Base-by-base conservation (phyloP, 64 coral and sea anemone species). In the Astreopora myriophthalma region DNA sequence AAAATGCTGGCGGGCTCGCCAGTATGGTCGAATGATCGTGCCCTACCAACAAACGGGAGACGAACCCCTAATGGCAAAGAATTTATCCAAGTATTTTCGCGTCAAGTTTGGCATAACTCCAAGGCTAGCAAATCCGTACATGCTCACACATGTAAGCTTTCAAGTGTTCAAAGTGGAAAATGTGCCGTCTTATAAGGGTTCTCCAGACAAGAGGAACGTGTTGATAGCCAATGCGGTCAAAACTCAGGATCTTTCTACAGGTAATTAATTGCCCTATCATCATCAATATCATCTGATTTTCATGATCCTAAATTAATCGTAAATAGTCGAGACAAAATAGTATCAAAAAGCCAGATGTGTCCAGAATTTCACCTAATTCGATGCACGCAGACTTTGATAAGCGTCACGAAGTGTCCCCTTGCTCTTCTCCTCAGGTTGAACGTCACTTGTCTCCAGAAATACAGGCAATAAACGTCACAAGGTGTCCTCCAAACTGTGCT, bases 31-130 rank as follows among this genome's bases (percentile, higher is more conserved):
- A 25, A 78, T 78, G 75, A 78, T 78, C 17, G 38, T 51, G 1
- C 75, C 75, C 3, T 29, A 78, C 24, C 75, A 78, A 6, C 10
- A 16, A 28, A 27, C 13, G n/a, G 25, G 75, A 14, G 42, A 78
- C 14, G 75, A 30, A 16, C 13, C 48, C 16, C 38, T 78, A 11
- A 52, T 78, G 75, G 13, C 24, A 9, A 78, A 51, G 46, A 78
- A 78, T 52, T 12, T 78, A 4, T 16, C 40, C 75, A 78, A 78
- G 26, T 78, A 78, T 78, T 78, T 78, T 78, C 75, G 75, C 17
- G 2, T 6, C 24, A 28, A 78, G 44, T 78, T 78, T 78, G 75
- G 23, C 13, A 46, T 28, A 40, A 8, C 0, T 3, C 75, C 23
- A 6, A 51, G 13, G 46, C 3, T 0, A 3, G 11, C 75, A 4